Base-by-base conservation (phyloP, 2,113 vertebrate species). In the Aythya baeri region DNA sequence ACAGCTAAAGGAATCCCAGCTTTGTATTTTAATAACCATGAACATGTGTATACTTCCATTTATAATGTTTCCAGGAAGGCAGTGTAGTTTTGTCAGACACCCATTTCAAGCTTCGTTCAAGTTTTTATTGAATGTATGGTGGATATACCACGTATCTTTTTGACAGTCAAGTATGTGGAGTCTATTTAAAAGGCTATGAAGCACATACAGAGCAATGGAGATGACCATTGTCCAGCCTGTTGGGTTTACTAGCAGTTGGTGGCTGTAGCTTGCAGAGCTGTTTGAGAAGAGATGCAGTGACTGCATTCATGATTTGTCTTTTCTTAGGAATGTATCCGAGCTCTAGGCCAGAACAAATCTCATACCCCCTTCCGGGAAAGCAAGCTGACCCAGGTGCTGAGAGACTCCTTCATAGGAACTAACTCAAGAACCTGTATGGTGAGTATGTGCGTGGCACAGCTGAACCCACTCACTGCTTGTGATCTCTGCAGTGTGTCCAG, bases 371-470 rank as follows among this genome's bases (percentile, higher is more conserved):
- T 99, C 97, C 98, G 99, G 17, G 99, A 99, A 97, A 99, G 99
- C 97, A 99, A 99, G 93, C 98, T 99, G 84, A 99, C 99, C 17
- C 99, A 99, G 94, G 99, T 99, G 70, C 98, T 99, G 29, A 97
- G 99, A 85, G 99, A 99, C 94, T 99, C 99, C 50, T 99, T 99
- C 93, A 99, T 99, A 21, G 99, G 99, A 75, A 98, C 99, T 75
- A 99, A 99, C 91, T 99, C 99, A 9, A 98, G 98, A 95, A 99
- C 99, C 20, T 99, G 99, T 96, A 99, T 99, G 99, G 99, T 99
- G 97, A 97, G 97, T 96, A 41, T 26, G n/a, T 4, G 11, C 11
- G 1, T 31, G 17, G 55, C 36, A 31, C 38, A 71, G 71, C 50
- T 41, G 43, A 54, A 59, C 50, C 34, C 2, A 17, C 7, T 4